Percentiles rank a stretch among this genome's conserved stretches.
Evolutionary conservation across 2,797 vertebrate genomes (phyloP).

Genomic region (Spinus olivaceus): DNA sequence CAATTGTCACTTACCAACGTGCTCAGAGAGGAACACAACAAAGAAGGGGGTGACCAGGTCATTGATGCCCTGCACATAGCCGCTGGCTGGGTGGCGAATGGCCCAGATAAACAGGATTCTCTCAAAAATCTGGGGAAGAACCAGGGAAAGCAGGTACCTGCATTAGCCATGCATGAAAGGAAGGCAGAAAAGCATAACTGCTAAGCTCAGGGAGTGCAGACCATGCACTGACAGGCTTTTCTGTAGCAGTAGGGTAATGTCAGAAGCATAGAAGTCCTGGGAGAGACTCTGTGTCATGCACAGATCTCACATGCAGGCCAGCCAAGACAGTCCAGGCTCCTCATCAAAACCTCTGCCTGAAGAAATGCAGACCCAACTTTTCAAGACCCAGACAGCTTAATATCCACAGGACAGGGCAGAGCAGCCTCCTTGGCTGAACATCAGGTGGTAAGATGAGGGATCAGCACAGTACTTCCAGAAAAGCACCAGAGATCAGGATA

Average conservation of each 20-base stretch:
- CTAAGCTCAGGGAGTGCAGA: background rate
- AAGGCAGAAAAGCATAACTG: background rate
- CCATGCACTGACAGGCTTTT: background rate
- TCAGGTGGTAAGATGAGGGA: background rate
- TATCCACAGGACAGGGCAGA: background rate
- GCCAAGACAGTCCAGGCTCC: background rate
- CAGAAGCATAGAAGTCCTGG: background rate
- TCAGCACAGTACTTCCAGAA: background rate
- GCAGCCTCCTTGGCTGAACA: background rate
- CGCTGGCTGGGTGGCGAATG: slow-evolving; percentile 97
- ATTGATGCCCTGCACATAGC: slow-evolving; percentile 98
- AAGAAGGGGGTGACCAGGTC: slow-evolving; percentile 99
- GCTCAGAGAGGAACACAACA: slow-evolving; percentile 97
- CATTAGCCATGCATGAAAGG: slow-evolving; percentile 50
- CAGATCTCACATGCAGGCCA: background rate
- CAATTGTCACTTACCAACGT: slow-evolving; percentile 87
- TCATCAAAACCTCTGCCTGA: background rate
- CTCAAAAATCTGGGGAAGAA: slow-evolving; percentile 90
- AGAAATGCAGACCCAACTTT: background rate
- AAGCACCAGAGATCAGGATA: background rate
- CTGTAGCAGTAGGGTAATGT: background rate
- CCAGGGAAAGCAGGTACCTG: slow-evolving; percentile 56
- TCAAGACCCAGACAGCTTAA: background rate
- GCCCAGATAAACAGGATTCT: slow-evolving; percentile 99
- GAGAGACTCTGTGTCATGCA: background rate